Conservation (phyloP, 2,888 invertebrate genomes). For the Scotopteryx bipunctaria region DNA sequence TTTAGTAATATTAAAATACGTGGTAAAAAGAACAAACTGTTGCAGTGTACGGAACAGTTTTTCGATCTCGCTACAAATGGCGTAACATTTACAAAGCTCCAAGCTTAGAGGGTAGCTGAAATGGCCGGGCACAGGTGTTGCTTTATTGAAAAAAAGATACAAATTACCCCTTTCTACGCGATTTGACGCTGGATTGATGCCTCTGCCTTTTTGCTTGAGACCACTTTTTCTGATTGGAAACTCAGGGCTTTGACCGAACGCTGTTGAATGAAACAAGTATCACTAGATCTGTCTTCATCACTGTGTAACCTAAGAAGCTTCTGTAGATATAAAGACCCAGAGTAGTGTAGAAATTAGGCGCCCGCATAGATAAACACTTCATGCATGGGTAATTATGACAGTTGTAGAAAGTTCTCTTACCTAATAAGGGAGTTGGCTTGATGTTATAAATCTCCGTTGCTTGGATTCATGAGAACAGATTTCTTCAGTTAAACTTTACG, state of each 20-base stretch:
- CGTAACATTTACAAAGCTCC: constrained; percentile 76
- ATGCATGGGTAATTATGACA: neutral
- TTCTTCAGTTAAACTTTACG: constrained; percentile 30
- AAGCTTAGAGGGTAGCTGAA: constrained; percentile 71
- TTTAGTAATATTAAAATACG: constrained; percentile 29
- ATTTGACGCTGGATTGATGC: constrained; percentile 67
- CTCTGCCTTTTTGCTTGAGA: constrained; percentile 37
- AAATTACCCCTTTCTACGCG: constrained; percentile 72
- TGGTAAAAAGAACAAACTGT: constrained; percentile 56
- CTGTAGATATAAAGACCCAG: too few relatives aligned
- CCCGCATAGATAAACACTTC: neutral
- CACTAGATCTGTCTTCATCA: too few relatives aligned
- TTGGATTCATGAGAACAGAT: constrained; percentile 61
- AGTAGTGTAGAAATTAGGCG: neutral
- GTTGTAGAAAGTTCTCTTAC: constrained; percentile 50
- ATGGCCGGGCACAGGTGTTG: constrained; percentile 75
- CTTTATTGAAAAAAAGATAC: constrained; percentile 81
- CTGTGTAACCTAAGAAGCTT: too few relatives aligned
- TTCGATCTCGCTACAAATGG: constrained; percentile 80
- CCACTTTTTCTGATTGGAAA: constrained; percentile 37
- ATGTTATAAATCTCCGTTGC: constrained; percentile 69
- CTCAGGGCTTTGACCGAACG: constrained; percentile 4
- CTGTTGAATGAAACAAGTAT: too few relatives aligned
- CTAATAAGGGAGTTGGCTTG: constrained; percentile 69
- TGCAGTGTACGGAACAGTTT: constrained; percentile 70